A percentile compares a stretch with the other conserved stretches of the same genome.
phyloP scores from a whole-genome alignment of 2,113 vertebrate genomes.

The Entomyzon cyanotis region DNA sequence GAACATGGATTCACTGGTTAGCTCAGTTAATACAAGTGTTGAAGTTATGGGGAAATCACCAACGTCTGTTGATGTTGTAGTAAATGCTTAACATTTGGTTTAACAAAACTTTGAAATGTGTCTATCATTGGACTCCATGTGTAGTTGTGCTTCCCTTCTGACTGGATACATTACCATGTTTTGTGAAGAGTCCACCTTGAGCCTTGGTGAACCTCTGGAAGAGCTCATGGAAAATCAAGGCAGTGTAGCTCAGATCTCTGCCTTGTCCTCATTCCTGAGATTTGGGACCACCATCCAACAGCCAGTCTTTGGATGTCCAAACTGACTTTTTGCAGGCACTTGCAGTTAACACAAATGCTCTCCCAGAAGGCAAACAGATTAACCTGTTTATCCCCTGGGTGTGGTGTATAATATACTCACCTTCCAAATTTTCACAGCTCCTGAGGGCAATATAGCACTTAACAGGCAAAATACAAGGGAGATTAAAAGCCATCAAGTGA shows the following conservation, averaged over 20 bases:
- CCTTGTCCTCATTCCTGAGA: neutral
- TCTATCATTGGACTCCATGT: neutral
- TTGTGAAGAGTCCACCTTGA: neutral
- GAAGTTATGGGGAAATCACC: neutral
- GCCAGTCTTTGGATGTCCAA: neutral
- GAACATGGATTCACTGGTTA: neutral
- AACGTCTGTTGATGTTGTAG: neutral
- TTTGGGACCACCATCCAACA: neutral
- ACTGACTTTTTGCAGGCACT: neutral
- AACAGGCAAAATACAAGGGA: neutral
- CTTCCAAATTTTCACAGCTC: neutral
- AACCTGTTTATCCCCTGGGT: neutral
- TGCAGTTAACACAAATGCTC: neutral
- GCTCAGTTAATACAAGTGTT: neutral
- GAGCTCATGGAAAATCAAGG: neutral
- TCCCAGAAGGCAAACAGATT: neutral
- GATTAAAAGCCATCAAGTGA: neutral
- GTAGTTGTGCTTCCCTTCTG: neutral
- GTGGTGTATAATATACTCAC: neutral
- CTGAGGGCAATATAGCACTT: neutral
- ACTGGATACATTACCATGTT: fast-evolving
- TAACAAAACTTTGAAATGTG: neutral
- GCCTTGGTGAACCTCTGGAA: neutral
- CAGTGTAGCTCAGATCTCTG: neutral
- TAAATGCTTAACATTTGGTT: neutral